Percentiles rank a stretch among this genome's conserved stretches.
Conservation (phyloP, 2,797 vertebrate genomes). For the Emydoidea blandingii region DNA sequence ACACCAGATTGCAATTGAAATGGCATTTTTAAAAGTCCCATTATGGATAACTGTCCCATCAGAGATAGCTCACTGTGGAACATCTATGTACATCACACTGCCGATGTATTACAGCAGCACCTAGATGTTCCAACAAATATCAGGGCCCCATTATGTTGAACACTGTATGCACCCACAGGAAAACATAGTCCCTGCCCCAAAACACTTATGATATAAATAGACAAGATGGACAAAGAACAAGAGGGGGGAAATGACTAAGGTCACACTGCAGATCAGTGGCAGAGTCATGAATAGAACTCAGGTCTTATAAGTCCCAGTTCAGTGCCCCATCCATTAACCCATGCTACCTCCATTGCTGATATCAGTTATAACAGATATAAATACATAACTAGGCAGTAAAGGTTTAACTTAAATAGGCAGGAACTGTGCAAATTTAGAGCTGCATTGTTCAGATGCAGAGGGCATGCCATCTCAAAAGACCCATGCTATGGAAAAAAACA, state of each 20-base stretch:
- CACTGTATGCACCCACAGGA: not conserved
- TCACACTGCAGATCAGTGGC: not conserved
- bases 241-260: rapidly evolving
- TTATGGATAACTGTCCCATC: not conserved
- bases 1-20: not conserved
- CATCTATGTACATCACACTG: not conserved
- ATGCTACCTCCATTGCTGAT: not conserved
- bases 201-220: not conserved
- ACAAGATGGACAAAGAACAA: not conserved
- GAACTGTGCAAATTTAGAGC: not conserved
- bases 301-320: not conserved
- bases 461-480: not conserved
- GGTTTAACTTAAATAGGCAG: not conserved
- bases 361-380: not conserved
- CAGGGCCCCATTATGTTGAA: not conserved
- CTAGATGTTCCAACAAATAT: not conserved
- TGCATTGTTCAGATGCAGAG: not conserved
- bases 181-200: not conserved
- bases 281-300: not conserved
- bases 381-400: not conserved
- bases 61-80: not conserved
- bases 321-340: not conserved
- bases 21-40: not conserved
- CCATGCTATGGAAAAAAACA: not conserved
- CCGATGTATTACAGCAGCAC: not conserved